Conservation (phyloP, 2,113 vertebrate genomes). For the Engystomops pustulosus region DNA sequence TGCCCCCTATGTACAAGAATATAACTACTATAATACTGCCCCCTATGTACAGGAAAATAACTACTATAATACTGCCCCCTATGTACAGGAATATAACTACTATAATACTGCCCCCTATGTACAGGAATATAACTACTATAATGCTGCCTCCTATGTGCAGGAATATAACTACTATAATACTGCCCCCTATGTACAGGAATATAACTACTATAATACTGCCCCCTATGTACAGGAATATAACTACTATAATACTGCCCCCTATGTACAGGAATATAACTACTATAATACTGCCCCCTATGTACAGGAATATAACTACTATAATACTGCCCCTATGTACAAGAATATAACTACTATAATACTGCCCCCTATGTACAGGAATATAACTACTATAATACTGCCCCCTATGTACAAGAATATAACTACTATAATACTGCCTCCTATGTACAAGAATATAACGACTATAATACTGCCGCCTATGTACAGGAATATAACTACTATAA, state of each 20-base stretch:
- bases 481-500: constrained; percentile 13
- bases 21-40: not conserved
- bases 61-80: not conserved
- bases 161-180: constrained; percentile 11
- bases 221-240: too few relatives aligned
- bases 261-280: too few relatives aligned
- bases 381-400: not conserved
- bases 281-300: not conserved
- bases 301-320: constrained; percentile 10
- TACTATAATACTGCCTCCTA: too few relatives aligned
- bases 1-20: constrained; percentile 6
- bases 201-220: not conserved
- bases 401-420: too few relatives aligned
- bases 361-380: not conserved
- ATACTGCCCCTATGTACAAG: constrained; percentile 5
- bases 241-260: too few relatives aligned
- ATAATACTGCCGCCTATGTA: constrained; percentile 5
- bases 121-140: constrained; percentile 7
- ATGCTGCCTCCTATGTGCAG: not conserved
- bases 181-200: not conserved
- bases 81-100: constrained; percentile 3
- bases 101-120: not conserved
- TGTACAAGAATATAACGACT: not conserved
- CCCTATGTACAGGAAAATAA: constrained; percentile 9
- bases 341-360: too few relatives aligned